Conservation (phyloP, 2,888 invertebrate genomes). For the Lasioglossum vierecki region DNA sequence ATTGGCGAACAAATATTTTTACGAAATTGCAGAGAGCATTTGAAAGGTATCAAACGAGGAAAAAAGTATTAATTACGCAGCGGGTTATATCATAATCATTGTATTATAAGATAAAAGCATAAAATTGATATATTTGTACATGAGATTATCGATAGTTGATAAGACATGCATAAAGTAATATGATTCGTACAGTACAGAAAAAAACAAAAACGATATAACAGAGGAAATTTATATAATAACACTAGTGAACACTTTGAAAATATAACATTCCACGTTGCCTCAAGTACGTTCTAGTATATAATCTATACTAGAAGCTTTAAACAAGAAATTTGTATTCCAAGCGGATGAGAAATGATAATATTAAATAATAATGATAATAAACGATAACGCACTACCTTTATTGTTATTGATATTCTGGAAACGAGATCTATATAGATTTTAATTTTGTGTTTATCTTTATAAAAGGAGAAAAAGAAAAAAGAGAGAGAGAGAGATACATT, state of each 20-base stretch:
- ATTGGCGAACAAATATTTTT: slow-evolving; percentile 16
- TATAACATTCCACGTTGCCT: slow-evolving; percentile 70
- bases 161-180: slow-evolving; percentile 24
- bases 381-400: slow-evolving; percentile 22
- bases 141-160: slow-evolving; percentile 29
- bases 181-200: slow-evolving; percentile 18
- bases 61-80: slow-evolving; percentile 23
- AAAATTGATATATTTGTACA: slow-evolving; percentile 43
- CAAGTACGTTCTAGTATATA: slow-evolving; percentile 71
- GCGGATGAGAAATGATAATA: slow-evolving; percentile 37
- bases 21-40: slow-evolving; percentile 25
- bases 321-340: slow-evolving; percentile 46
- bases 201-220: slow-evolving; percentile 13
- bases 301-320: slow-evolving; percentile 69
- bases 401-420: slow-evolving; percentile 79
- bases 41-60: slow-evolving; percentile 5
- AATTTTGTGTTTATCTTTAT: slow-evolving; percentile 51
- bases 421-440: slow-evolving; percentile 47
- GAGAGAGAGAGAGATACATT: slow-evolving; percentile 22
- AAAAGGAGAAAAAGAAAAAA: slow-evolving; percentile 25
- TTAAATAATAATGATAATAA: slow-evolving; percentile 31
- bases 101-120: slow-evolving; percentile 40
- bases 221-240: slow-evolving; percentile 41
- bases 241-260: slow-evolving; percentile 59
- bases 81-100: slow-evolving; percentile 31